Percentiles rank a stretch among this genome's conserved stretches.
phyloP scores from a whole-genome alignment of 2,113 vertebrate species.

The Ceuthmochares aereus region DNA sequence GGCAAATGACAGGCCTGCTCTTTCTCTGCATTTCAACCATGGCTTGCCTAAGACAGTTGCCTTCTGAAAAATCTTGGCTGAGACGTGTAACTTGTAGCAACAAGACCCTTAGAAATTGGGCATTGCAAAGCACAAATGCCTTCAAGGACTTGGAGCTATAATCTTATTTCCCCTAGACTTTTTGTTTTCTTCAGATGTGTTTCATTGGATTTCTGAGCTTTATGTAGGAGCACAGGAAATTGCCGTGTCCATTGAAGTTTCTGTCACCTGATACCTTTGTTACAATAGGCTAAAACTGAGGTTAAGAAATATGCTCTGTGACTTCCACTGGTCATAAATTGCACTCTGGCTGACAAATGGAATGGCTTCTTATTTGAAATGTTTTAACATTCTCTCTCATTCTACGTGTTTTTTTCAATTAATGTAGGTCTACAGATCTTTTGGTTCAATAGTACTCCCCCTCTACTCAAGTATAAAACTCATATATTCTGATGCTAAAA shows the following conservation, averaged over 20 bases:
- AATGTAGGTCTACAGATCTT: background rate
- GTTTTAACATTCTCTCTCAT: background rate
- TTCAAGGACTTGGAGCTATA: background rate
- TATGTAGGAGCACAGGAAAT: background rate
- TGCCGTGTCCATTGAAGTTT: background rate
- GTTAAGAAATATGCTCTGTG: background rate
- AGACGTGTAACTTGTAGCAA: background rate
- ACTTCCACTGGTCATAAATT: background rate
- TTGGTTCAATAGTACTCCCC: background rate
- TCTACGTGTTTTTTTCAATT: background rate
- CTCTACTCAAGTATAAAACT: background rate
- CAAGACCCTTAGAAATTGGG: background rate
- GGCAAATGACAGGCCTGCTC: background rate
- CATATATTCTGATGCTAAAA: background rate
- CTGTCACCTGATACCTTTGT: background rate
- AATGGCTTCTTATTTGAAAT: background rate
- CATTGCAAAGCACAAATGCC: background rate
- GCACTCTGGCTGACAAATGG: background rate
- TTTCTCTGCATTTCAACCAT: background rate
- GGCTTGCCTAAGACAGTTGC: background rate
- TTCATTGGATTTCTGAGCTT: background rate
- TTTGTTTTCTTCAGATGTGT: background rate
- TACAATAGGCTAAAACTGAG: background rate
- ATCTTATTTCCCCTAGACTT: background rate
- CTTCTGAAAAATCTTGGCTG: background rate